Evolutionary conservation across 1,140 invertebrate species (phyloP), one percentile per base, ranked within the genome.

Genomic region (Hesperophylax magnus): DNA sequence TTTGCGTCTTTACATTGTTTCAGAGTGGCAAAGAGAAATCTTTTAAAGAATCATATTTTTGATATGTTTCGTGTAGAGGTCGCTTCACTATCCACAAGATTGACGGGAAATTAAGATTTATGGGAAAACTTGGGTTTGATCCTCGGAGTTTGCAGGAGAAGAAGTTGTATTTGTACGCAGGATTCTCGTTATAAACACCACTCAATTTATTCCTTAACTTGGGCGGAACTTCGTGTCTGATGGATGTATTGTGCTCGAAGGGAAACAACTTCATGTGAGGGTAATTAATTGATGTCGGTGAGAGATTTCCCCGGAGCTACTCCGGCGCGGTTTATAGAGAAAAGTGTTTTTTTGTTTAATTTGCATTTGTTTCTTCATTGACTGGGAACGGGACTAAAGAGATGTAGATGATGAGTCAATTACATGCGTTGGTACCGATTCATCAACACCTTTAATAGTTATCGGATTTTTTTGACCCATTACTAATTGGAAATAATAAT

Each of bases 41-140:
- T 67, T 72, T 71, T 52, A 52, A n/a, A 72, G 47, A 72, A 53
- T 72, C 56, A 72, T 72, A 72, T 72, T 69, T 69, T 72, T 52
- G 69, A 56, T 72, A 72, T 54, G 47, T 72, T 72, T 72, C 69
- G 17, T 27, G 18, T 52, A 54, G 22, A 53, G 47, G 69, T 18
- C 67, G 15, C 39, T 17, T 22, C 61, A 34, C 58, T 61, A 20
- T 61, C 58, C 58, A 6, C 63, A 22, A 27, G 47, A 72, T 72
- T 79, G 69, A 79, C 78, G 67, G 77, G 56, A 72, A 80, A 83
- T 83, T 83, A 80, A 80, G 82, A 83, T 83, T 83, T 83, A 83
- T 80, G 78, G 77, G 75, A 20, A 58, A 83, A 83, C 82, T 83
- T 80, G 71, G 67, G 17, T 76, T 67, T 76, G 78, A 77, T 83